Percentiles rank a stretch among this genome's conserved stretches.
These are phyloP conservation scores for Globodera ellingtonae DNA, from an alignment of 1,140 invertebrate genomes.

Conservation along the genomic window DNA sequence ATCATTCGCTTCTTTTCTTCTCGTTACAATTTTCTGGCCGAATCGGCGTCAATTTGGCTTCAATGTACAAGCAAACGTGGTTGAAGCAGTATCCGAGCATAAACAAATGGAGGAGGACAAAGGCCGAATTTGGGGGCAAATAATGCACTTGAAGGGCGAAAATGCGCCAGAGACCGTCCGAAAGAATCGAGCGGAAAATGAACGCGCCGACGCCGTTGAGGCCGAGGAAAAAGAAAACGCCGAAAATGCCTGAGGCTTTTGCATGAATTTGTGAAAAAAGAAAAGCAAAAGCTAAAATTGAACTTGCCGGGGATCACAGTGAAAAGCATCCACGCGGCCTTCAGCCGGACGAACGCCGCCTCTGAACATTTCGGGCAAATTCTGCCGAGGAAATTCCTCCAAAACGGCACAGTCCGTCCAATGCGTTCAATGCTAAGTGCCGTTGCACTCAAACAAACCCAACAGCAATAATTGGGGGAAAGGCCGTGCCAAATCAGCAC, in stretches of 20 bases:
- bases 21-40: not conserved
- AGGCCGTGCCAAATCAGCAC: constrained; percentile 88
- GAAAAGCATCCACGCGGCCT: constrained; percentile 51
- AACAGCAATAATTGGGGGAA: constrained; percentile 77
- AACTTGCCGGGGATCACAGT: constrained; percentile 56
- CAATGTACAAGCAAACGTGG: constrained; percentile 58
- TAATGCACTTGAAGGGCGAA: constrained; percentile 33
- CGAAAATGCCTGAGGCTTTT: constrained; percentile 53
- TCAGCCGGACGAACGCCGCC: constrained; percentile 35
- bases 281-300: not conserved
- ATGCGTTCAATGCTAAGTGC: constrained; percentile 57
- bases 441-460: constrained; percentile 68
- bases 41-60: constrained; percentile 41
- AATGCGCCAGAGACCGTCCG: constrained; percentile 41
- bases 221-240: constrained; percentile 63
- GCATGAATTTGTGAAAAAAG: not conserved
- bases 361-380: not conserved
- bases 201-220: constrained; percentile 48
- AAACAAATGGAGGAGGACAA: constrained; percentile 59
- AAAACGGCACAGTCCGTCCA: not conserved
- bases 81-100: constrained; percentile 62
- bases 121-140: constrained; percentile 28
- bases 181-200: constrained; percentile 57
- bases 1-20: constrained; percentile 10
- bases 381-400: not conserved